Evolutionary conservation across 2,797 vertebrate genomes (phyloP).

Genomic region (Clarias laeviceps): DNA sequence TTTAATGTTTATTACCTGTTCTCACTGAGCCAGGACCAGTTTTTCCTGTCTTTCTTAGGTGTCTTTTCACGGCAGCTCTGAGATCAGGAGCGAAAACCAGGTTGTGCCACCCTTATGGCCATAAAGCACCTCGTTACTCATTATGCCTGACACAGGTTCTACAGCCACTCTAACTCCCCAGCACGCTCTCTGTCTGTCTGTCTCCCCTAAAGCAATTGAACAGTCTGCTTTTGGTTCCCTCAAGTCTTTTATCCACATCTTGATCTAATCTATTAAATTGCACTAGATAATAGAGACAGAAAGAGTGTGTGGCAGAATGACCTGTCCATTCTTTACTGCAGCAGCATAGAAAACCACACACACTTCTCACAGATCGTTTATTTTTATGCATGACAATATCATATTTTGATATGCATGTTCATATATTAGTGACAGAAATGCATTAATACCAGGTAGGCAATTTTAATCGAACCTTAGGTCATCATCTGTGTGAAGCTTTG

Average conservation of each 20-base stretch:
- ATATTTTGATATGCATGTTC: not conserved
- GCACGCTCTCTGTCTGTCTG: not conserved
- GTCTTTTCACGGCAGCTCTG: conserved; percentile 23
- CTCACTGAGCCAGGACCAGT: conserved; percentile 46
- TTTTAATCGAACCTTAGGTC: not conserved
- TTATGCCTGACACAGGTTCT: conserved; percentile 8
- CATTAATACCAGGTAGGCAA: not conserved
- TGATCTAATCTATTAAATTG: conserved; percentile 32
- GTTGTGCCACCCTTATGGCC: conserved; percentile 21
- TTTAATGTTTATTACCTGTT: conserved; percentile 56
- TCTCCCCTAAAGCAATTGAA: conserved; percentile 30
- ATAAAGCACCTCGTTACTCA: conserved; percentile 50
- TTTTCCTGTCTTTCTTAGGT: conserved; percentile 28
- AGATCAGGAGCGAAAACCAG: conserved; percentile 23
- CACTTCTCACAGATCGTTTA: not conserved
- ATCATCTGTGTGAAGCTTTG: not conserved
- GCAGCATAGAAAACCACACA: conserved; percentile 2
- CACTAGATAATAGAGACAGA: conserved; percentile 21
- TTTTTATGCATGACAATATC: not conserved
- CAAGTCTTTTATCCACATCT: conserved; percentile 39
- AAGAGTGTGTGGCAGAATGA: not conserved
- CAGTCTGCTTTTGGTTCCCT: conserved; percentile 48
- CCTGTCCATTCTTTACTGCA: not conserved
- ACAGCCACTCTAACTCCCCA: not conserved
- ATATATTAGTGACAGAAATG: not conserved